These are phyloP conservation scores for Python bivittatus DNA, from an alignment of 2,113 vertebrate genomes.

Conservation along the genomic window DNA sequence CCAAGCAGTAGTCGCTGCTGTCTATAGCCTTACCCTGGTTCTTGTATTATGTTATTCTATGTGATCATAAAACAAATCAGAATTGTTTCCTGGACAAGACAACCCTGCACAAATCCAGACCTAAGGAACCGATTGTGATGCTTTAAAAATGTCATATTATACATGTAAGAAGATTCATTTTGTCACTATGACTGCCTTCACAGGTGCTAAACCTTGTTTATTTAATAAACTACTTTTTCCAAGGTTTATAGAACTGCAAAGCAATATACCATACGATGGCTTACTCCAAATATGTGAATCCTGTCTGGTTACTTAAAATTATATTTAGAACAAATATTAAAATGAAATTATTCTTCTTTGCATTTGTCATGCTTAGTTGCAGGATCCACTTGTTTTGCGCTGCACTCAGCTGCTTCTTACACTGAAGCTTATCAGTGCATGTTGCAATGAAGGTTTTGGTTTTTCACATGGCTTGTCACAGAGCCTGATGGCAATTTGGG, in stretches of 20 bases:
- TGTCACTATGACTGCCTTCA: background rate
- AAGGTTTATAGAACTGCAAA: background rate
- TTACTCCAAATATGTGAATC: background rate
- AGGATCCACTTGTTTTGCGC: background rate
- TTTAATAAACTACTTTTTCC: background rate
- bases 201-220: background rate
- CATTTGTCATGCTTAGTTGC: background rate
- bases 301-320: background rate
- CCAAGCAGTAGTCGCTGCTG: background rate
- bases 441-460: background rate
- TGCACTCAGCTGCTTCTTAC: background rate
- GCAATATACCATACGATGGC: background rate
- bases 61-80: background rate
- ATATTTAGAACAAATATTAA: background rate
- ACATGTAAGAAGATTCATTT: background rate
- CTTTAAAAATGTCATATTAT: background rate
- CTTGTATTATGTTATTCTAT: background rate
- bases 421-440: background rate
- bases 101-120: background rate
- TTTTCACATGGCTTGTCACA: background rate
- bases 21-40: background rate
- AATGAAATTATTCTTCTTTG: background rate
- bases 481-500: background rate
- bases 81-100: background rate
- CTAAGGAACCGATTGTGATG: background rate